These are phyloP conservation scores for Diglossa cyanea DNA, from an alignment of 2,797 vertebrate genomes.

Conservation along the genomic window DNA sequence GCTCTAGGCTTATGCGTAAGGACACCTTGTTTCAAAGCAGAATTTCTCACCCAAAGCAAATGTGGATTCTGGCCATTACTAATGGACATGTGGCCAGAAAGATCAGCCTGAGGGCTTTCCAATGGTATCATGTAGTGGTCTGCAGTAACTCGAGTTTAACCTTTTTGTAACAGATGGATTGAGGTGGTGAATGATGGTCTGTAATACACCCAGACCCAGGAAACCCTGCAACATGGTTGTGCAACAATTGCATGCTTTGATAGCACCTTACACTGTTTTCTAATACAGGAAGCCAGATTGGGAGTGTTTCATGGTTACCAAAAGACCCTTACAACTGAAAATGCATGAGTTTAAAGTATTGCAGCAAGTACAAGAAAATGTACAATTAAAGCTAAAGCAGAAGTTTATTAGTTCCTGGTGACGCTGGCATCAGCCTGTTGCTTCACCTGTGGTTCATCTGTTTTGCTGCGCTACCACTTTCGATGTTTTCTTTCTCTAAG, in stretches of 20 bases:
- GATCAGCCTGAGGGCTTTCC: constrained; percentile 7
- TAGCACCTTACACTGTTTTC: not conserved
- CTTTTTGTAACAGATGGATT: not conserved
- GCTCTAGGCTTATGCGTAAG: not conserved
- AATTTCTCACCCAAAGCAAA: not conserved
- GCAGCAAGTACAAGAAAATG: not conserved
- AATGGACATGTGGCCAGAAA: not conserved
- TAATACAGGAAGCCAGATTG: constrained; percentile 20
- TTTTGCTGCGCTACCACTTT: constrained; percentile 40
- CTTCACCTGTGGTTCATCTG: constrained; percentile 46
- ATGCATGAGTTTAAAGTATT: constrained; percentile 17
- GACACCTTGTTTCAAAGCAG: not conserved
- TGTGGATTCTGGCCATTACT: not conserved
- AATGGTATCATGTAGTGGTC: not conserved
- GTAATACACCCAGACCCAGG: not conserved
- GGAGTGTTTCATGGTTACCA: constrained; percentile 72
- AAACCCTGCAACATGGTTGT: not conserved
- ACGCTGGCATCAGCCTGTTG: not conserved
- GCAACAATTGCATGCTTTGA: constrained; percentile 33
- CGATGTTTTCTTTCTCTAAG: constrained; percentile 52
- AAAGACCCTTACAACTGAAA: constrained; percentile 13
- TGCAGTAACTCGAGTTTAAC: not conserved
- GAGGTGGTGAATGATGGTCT: not conserved
- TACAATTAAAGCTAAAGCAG: not conserved
- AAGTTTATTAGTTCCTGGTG: not conserved